Percentiles rank a stretch among this genome's conserved stretches.
These are phyloP conservation scores for Cyrtodaria siliqua DNA, from an alignment of 2,888 invertebrate species.

Conservation along the genomic window DNA sequence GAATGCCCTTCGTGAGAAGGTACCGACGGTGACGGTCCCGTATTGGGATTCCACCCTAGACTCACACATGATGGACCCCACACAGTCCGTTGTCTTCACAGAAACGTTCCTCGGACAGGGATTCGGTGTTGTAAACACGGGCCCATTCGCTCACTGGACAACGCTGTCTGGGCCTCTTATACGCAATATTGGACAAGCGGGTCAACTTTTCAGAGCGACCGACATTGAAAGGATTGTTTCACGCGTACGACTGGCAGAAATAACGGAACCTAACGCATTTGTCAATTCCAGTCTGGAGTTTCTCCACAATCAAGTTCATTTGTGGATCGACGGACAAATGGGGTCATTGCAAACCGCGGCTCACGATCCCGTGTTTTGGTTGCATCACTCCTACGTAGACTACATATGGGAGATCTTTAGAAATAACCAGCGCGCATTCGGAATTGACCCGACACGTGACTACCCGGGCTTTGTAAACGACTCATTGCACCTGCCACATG, in stretches of 20 bases:
- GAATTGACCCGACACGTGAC: conserved; percentile 67
- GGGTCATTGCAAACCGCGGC: conserved; percentile 73
- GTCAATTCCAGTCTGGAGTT: conserved; percentile 76
- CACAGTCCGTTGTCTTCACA: conserved; percentile 73
- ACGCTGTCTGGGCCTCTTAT: conserved; percentile 74
- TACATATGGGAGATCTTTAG: conserved; percentile 78
- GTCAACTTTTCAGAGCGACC: conserved; percentile 64
- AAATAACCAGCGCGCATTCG: conserved; percentile 56
- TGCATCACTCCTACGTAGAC: conserved; percentile 78
- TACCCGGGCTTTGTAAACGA: conserved; percentile 69
- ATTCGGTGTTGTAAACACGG: conserved; percentile 72
- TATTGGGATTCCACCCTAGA: conserved; percentile 80
- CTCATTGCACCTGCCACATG: conserved; percentile 60
- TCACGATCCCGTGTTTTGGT: conserved; percentile 78
- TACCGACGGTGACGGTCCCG: conserved; percentile 74
- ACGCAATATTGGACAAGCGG: conserved; percentile 72
- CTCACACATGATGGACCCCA: conserved; percentile 66
- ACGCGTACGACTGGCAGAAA: conserved; percentile 53
- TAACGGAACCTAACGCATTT: conserved; percentile 68
- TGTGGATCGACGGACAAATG: conserved; percentile 78
- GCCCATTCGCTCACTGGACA: conserved; percentile 78
- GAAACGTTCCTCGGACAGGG: conserved; percentile 72
- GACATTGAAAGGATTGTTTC: conserved; percentile 67
- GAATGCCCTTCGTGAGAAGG: conserved; percentile 76
- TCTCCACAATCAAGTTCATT: conserved; percentile 77